Conservation (phyloP, 2,888 invertebrate species). For the Tipula helvola region DNA sequence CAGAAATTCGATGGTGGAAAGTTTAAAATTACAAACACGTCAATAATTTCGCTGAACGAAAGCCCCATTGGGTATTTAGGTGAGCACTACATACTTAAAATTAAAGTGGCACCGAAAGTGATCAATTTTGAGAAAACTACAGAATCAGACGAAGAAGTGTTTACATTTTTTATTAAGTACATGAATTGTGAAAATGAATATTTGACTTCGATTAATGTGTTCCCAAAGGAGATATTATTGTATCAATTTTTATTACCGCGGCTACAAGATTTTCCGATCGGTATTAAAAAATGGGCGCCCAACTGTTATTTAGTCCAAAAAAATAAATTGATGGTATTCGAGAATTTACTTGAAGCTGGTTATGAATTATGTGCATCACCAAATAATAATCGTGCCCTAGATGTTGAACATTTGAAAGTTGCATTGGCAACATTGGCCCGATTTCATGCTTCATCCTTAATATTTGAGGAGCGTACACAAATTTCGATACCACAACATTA, state of each 20-base stretch:
- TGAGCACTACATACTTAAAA: not conserved
- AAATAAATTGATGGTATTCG: conserved; percentile 29
- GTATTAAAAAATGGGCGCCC: conserved; percentile 25
- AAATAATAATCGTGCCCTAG: conserved; percentile 24
- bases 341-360: conserved; percentile 28
- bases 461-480: conserved; percentile 27
- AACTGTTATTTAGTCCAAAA: conserved; percentile 26
- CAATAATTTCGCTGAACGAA: conserved; percentile 43
- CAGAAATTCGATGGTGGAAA: not conserved
- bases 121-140: not conserved
- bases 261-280: conserved; percentile 23
- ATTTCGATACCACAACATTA: conserved; percentile 23
- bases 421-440: conserved; percentile 26
- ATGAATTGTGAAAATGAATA: conserved; percentile 25
- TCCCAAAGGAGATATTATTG: conserved; percentile 38
- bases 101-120: not conserved
- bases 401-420: conserved; percentile 23
- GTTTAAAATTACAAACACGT: not conserved
- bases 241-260: conserved; percentile 35
- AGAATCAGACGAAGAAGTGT: not conserved
- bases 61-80: not conserved
- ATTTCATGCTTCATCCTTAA: conserved; percentile 30
- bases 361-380: conserved; percentile 20
- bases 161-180: not conserved
- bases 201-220: conserved; percentile 36